Evolutionary conservation across 2,113 vertebrate genomes (phyloP).

Genomic region (Thamnaconus septentrionalis): DNA sequence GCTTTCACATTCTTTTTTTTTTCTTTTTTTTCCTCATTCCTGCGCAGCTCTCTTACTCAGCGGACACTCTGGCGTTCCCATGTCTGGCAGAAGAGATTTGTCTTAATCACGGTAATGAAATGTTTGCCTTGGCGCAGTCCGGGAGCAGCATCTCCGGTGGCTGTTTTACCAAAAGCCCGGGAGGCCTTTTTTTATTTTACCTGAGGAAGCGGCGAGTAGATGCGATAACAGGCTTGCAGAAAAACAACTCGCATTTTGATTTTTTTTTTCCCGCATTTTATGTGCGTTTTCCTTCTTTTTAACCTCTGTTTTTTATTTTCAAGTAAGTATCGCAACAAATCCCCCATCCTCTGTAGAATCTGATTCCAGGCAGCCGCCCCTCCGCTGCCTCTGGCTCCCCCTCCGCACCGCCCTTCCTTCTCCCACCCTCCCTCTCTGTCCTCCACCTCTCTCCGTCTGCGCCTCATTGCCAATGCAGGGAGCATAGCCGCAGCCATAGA

Average conservation of each 20-base stretch:
- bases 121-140: slow-evolving; percentile 43
- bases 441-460: slow-evolving; percentile 54
- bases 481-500: slow-evolving; percentile 78
- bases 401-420: slow-evolving; percentile 7
- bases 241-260: slow-evolving; percentile 29
- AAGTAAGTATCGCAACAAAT: slow-evolving; percentile 46
- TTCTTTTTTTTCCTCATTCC: slow-evolving; percentile 2
- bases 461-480: slow-evolving; percentile 91
- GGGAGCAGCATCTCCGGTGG: slow-evolving; percentile 22
- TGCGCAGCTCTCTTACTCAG: slow-evolving; percentile 13
- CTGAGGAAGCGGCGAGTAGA: background rate
- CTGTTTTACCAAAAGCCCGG: slow-evolving; percentile 20
- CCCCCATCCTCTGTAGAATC: slow-evolving; percentile 47
- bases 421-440: slow-evolving; percentile 21
- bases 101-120: slow-evolving; percentile 53
- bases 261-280: slow-evolving; percentile 24
- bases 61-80: slow-evolving; percentile 23
- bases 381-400: background rate
- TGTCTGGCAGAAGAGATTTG: slow-evolving; percentile 46
- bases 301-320: slow-evolving; percentile 55
- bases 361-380: slow-evolving; percentile 24
- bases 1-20: slow-evolving; percentile 38
- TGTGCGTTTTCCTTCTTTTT: slow-evolving; percentile 49
- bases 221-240: background rate
- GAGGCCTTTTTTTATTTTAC: slow-evolving; percentile 16